phyloP scores from a whole-genome alignment of 2,113 vertebrate species.

The Chamaea fasciata region DNA sequence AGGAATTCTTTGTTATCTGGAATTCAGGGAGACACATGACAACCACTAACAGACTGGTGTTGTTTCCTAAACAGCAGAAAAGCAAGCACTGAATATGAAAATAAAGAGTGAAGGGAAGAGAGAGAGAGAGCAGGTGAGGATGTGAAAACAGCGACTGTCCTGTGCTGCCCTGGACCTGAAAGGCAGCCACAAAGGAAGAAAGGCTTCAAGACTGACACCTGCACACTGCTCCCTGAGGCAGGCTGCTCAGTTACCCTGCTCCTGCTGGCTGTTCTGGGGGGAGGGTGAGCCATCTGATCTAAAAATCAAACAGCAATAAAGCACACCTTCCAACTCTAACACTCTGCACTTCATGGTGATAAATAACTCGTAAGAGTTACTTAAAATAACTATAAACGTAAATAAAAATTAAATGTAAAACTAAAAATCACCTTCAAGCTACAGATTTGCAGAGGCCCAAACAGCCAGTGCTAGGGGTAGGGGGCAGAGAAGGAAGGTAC shows the following conservation, averaged over 20 bases:
- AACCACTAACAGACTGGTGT: not conserved
- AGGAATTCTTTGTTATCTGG: not conserved
- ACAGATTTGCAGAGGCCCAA: not conserved
- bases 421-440: not conserved
- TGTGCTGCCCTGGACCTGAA: not conserved
- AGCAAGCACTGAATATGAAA: not conserved
- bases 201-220: too few relatives aligned
- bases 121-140: fast-evolving
- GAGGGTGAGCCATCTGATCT: not conserved
- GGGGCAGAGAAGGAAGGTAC: not conserved
- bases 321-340: not conserved
- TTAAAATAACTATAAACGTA: not conserved
- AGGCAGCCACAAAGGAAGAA: not conserved
- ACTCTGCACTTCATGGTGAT: not conserved
- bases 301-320: not conserved
- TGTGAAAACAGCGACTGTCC: not conserved
- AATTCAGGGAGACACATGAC: not conserved
- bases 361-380: not conserved
- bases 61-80: not conserved
- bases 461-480: fast-evolving
- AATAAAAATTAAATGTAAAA: not conserved
- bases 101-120: not conserved
- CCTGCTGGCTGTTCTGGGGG: not conserved
- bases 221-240: not conserved
- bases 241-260: not conserved